Conservation (phyloP, 2,797 vertebrate genomes). For the Cossypha caffra region DNA sequence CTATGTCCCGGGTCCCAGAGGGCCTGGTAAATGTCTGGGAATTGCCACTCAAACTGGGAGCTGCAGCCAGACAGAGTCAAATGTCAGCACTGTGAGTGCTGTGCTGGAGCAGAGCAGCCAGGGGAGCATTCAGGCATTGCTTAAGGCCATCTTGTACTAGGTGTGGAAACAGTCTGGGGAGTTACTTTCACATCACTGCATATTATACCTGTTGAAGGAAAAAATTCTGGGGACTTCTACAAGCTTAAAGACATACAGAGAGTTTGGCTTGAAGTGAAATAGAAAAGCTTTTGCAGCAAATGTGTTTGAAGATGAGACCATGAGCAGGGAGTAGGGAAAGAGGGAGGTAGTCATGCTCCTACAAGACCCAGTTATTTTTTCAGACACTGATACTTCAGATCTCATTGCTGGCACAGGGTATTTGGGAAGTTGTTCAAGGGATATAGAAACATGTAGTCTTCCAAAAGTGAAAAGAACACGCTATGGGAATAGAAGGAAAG, state of each 20-base stretch:
- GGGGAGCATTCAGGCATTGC: not conserved
- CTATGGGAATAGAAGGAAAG: not conserved
- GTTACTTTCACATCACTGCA: not conserved
- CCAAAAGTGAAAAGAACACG: not conserved
- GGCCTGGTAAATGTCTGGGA: not conserved
- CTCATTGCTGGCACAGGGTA: not conserved
- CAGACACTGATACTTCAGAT: not conserved
- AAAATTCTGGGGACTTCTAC: not conserved
- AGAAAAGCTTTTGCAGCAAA: not conserved
- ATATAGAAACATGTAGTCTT: not conserved
- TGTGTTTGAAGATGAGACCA: not conserved
- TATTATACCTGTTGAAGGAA: not conserved
- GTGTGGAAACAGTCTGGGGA: not conserved
- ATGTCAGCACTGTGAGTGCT: not conserved
- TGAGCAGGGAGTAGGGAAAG: not conserved
- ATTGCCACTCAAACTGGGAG: not conserved
- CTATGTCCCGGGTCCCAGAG: not conserved
- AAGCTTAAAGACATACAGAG: not conserved
- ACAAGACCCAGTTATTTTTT: not conserved
- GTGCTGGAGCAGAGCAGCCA: not conserved
- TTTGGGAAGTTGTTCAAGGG: not conserved
- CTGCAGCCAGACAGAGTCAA: not conserved
- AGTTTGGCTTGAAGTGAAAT: not conserved
- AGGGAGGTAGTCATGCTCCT: not conserved
- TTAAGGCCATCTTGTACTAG: not conserved